phyloP scores from a whole-genome alignment of 1,140 invertebrate genomes.

The Samia ricini region DNA sequence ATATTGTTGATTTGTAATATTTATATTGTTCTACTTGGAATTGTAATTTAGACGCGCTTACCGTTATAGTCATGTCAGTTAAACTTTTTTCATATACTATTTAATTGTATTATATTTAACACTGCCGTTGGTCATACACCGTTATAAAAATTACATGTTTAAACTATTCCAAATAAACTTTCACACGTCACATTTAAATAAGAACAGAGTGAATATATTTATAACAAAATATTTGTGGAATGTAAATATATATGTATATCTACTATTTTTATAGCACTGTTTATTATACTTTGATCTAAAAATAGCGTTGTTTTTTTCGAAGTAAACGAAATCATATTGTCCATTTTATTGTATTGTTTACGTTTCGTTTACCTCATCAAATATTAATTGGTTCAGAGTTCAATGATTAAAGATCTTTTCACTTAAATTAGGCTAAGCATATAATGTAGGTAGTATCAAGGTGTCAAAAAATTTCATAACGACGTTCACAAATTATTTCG shows the following conservation, averaged over 20 bases:
- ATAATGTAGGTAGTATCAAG: not conserved
- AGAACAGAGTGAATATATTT: too few relatives aligned
- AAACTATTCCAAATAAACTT: not conserved
- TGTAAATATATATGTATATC: too few relatives aligned
- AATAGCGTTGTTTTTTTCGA: too few relatives aligned
- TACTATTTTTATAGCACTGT: too few relatives aligned
- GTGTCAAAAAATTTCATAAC: not conserved
- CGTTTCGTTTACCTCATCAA: too few relatives aligned
- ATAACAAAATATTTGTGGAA: too few relatives aligned
- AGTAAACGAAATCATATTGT: too few relatives aligned
- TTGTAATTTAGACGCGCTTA: constrained; percentile 15
- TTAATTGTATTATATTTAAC: constrained; percentile 2
- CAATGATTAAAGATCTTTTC: not conserved
- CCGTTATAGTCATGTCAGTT: constrained; percentile 23
- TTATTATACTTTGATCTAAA: too few relatives aligned
- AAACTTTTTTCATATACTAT: constrained; percentile 17
- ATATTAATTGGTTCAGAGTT: not conserved
- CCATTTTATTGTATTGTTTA: too few relatives aligned
- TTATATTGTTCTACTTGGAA: constrained; percentile 25
- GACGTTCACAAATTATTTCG: constrained; percentile 1
- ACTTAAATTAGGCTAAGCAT: not conserved
- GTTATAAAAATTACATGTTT: not conserved
- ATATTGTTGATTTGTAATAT: constrained; percentile 21
- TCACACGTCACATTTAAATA: not conserved
- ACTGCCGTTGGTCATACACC: constrained; percentile 13